Evolutionary conservation across 1,140 invertebrate genomes (phyloP).

Genomic region (Drosophila burlai): DNA sequence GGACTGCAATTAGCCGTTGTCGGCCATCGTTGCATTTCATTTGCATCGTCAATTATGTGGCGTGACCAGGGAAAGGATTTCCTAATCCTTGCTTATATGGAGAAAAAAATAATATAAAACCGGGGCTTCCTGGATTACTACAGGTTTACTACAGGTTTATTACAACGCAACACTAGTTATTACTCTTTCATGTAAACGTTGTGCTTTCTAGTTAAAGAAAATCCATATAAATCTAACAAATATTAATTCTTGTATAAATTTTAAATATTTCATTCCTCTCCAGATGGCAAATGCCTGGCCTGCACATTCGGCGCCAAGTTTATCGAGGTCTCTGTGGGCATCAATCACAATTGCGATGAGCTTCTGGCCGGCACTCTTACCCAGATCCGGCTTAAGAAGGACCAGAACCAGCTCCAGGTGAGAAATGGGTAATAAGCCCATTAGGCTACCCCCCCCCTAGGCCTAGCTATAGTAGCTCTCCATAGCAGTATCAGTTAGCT

Average conservation of each 20-base stretch:
- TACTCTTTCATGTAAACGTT: neutral
- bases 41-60: slow-evolving; percentile 46
- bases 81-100: neutral
- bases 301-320: slow-evolving; percentile 94
- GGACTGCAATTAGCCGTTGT: slow-evolving; percentile 26
- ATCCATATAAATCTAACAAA: too few relatives aligned
- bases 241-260: neutral
- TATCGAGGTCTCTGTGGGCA: slow-evolving; percentile 95
- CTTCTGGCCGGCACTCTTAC: slow-evolving; percentile 92
- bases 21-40: slow-evolving; percentile 30
- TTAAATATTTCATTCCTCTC: neutral
- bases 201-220: neutral
- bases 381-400: slow-evolving; percentile 92
- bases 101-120: neutral
- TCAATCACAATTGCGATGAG: slow-evolving; percentile 96
- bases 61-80: slow-evolving; percentile 22
- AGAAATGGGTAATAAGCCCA: slow-evolving; percentile 19
- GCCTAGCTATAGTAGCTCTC: slow-evolving; percentile 27
- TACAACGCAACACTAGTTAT: neutral
- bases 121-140: neutral
- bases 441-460: neutral
- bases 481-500: slow-evolving; percentile 42
- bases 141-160: too few relatives aligned
- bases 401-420: slow-evolving; percentile 87
- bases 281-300: slow-evolving; percentile 94